Base-by-base conservation (phyloP, 2,888 invertebrate genomes). In the Drosophila flavopinicola region DNA sequence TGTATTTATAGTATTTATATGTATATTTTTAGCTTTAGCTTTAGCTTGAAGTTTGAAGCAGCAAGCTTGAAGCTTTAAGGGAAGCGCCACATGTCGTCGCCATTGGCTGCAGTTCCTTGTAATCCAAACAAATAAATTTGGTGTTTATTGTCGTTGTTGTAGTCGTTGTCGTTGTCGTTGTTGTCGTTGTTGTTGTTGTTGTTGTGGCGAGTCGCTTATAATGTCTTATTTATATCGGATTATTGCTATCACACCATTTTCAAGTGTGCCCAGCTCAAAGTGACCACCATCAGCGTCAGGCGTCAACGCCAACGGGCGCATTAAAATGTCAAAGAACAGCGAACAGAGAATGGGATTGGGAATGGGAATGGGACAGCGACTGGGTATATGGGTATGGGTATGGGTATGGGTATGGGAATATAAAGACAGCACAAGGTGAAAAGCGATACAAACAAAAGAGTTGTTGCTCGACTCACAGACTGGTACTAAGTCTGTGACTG, bases 181-280 rank as follows among this genome's bases (percentile, higher is more conserved):
- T 6, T 45, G 29, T 17, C n/a, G 29, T 17, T 41, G 15, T 39
- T 39, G 24, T 13, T 24, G 24, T 9, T 24, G 39, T 10, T 1
- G 33, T 23, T 33, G 24, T 33, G 7, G 20, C 20, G 39, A 35
- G 48, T 53, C 65, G 68, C 68, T 79, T 85, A 82, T 82, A 82
- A 82, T 82, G 80, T 82, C 80, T 82, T 82, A 85, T 82, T 82
- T 82, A 82, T 82, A 85, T 85, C 85, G 80, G 80, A 82, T 82
- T 82, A 82, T 82, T 72, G 83, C 79, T 83, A 82, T 82, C 80
- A 83, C 85, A 82, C 80, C 83, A 83, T 82, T 80, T 75, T 80
- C 67, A 64, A 79, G 66, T 75, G 70, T 82, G 68, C 61, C 65
- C 69, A 75, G 72, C 68, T 82, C 57, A 66, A 66, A 52, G 68